Base-by-base conservation (phyloP, 92 coral and sea anemone species). In the Parazoanthus atlanticus region DNA sequence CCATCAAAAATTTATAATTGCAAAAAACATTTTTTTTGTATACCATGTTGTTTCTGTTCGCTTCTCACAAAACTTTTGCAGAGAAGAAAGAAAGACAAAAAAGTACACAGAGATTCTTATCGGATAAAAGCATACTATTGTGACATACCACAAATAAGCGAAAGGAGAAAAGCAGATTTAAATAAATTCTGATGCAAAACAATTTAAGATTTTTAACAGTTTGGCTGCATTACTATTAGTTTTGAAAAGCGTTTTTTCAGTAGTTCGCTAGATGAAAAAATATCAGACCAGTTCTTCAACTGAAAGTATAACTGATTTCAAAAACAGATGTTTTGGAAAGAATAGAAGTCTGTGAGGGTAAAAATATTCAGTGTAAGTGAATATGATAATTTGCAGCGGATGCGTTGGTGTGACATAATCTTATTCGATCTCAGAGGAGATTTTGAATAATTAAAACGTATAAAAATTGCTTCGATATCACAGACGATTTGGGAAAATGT, bases 1-100 rank as follows among this genome's bases (percentile, higher is more conserved):
- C 66, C 46, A 84, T 84, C 78, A 84, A 84, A 84, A 84, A 84
- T 84, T 84, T 84, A 84, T 84, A 84, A 84, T 70, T 84, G 33
- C 41, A 71, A 71, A 82, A 46, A 12, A 83, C 40, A 6, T 70
- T 36, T 34, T 41, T 21, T 70, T 67, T 84, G 41, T 70, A 70
- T 23, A 43, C 40, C 40, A 21, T 8, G 78, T 54, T 70, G 41
- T 84, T 70, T 41, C 65, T 29, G 40, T 84, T 70, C 33, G 29
- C 36, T 84, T 84, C 79, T 84, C 38, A 61, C 71, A 65, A 54
- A 81, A 30, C 25, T 38, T 80, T 80, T 11, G 1, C 31, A 25
- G 28, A 34, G 41, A 58, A 81, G 26, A 61, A 61, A 31, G 56
- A 19, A 43, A 32, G n/a, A 16, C 1, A 32, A 49, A 33, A n/a